phyloP scores from a whole-genome alignment of 2,888 invertebrate genomes.

The Stratiomys singularior region DNA sequence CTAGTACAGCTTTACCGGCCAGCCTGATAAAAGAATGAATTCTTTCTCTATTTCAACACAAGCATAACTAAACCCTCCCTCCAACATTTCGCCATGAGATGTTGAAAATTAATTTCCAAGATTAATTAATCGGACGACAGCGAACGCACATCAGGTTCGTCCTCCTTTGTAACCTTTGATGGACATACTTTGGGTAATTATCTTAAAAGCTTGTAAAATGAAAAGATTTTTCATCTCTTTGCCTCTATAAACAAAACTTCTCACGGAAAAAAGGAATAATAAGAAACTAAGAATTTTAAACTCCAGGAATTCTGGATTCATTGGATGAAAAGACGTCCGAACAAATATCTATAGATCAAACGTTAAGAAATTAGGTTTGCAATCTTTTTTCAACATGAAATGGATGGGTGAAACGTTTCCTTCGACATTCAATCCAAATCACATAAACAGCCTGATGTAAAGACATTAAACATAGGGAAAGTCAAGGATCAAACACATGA shows the following conservation, averaged over 20 bases:
- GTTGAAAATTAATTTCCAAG: conserved; percentile 26
- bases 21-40: no score
- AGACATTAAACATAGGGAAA: neutral
- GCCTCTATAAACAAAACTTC: no score
- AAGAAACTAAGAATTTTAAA: conserved; percentile 8
- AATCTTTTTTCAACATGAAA: neutral
- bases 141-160: neutral
- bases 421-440: neutral
- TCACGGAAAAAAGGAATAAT: neutral
- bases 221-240: conserved; percentile 7
- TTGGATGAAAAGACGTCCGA: conserved; percentile 2
- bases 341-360: conserved; percentile 17
- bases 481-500: conserved; percentile 7
- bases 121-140: conserved; percentile 22
- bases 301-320: neutral
- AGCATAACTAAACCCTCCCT: neutral
- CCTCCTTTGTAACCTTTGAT: conserved; percentile 2
- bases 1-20: no score
- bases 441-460: neutral
- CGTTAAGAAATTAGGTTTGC: conserved; percentile 6
- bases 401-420: neutral
- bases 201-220: conserved; percentile 36
- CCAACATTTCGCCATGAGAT: neutral
- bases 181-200: conserved; percentile 21
- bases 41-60: no score